These are phyloP conservation scores for Monochamus alternatus DNA, from an alignment of 2,888 invertebrate species.

Conservation along the genomic window DNA sequence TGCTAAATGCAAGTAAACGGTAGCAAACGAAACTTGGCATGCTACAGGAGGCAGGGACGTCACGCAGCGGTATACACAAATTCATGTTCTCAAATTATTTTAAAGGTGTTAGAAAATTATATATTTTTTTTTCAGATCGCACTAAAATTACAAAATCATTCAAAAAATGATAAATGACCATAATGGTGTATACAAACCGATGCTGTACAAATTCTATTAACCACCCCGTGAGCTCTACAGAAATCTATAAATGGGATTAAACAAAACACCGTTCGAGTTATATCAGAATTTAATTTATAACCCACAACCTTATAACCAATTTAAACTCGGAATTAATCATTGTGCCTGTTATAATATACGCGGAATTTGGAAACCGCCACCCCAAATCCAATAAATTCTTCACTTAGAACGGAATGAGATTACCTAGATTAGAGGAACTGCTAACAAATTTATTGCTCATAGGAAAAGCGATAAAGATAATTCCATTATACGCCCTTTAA, in stretches of 20 bases:
- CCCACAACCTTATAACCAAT: not conserved
- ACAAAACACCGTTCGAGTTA: not conserved
- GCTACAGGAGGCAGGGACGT: no score
- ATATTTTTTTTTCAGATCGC: no score
- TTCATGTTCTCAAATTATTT: no score
- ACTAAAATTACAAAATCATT: no score
- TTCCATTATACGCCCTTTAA: slow-evolving; percentile 1
- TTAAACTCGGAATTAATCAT: not conserved
- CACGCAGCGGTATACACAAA: no score
- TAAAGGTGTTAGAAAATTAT: no score
- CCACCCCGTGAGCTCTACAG: no score
- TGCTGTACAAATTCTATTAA: no score
- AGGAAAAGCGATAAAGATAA: slow-evolving; percentile 7
- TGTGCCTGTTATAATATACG: not conserved
- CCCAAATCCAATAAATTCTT: slow-evolving; percentile 26
- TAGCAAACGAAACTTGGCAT: no score
- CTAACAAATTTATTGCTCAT: slow-evolving; percentile 10
- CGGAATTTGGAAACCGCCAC: not conserved
- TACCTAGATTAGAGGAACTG: slow-evolving; percentile 15
- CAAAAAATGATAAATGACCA: no score
- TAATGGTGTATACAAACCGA: no score
- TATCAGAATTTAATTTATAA: not conserved
- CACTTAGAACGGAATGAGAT: slow-evolving; percentile 11
- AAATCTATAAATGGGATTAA: slow-evolving; percentile 8
- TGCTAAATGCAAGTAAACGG: no score